Percentiles rank a stretch among this genome's conserved stretches.
phyloP scores from a whole-genome alignment of 2,113 vertebrate species.

The Columba livia region DNA sequence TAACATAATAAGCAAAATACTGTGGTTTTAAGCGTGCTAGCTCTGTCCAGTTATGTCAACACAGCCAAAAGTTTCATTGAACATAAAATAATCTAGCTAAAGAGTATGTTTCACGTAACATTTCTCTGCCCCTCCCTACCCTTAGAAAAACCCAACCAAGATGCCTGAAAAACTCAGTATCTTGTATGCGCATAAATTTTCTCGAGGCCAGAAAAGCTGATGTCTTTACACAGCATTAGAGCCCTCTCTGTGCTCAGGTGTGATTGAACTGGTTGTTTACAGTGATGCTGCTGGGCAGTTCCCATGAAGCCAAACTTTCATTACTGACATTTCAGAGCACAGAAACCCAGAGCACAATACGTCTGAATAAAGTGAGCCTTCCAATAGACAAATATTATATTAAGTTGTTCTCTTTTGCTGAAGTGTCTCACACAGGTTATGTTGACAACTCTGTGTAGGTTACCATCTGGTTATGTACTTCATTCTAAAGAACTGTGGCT shows the following conservation, averaged over 20 bases:
- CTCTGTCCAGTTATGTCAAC: neutral
- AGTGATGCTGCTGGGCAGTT: neutral
- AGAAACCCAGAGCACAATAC: neutral
- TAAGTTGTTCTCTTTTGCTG: neutral
- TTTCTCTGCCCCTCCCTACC: fast-evolving
- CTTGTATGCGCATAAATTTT: neutral
- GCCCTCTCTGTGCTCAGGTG: neutral
- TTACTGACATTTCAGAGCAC: neutral
- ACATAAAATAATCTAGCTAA: neutral
- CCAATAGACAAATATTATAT: neutral
- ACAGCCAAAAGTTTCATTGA: neutral
- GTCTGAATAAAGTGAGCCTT: neutral
- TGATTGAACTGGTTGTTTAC: neutral
- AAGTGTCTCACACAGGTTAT: neutral
- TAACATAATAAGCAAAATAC: neutral
- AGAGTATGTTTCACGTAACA: neutral
- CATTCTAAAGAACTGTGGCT: neutral
- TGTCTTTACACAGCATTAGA: fast-evolving
- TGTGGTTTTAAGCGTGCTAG: neutral
- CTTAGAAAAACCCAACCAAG: neutral
- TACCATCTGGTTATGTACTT: neutral
- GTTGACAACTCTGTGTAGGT: neutral
- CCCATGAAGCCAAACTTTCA: neutral
- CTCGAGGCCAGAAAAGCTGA: neutral
- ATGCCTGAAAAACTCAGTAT: neutral